Conservation (phyloP, 2,888 invertebrate genomes). For the Cheilosia vulpina region DNA sequence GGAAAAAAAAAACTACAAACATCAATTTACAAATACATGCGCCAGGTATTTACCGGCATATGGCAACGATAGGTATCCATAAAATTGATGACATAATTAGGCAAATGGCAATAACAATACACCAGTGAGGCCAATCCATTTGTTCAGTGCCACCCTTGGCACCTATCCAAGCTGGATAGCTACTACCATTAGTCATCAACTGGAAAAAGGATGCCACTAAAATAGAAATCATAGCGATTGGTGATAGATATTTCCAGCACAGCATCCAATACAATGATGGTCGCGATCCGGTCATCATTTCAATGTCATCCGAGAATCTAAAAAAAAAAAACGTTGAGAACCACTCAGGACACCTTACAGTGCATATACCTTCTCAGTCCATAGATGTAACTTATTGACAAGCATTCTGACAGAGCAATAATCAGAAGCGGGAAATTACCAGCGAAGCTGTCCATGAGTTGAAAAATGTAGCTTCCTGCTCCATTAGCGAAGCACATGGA, state of each 20-base stretch:
- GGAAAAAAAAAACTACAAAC: conserved; percentile 1
- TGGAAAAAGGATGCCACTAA: conserved; percentile 92
- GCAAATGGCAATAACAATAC: conserved; percentile 89
- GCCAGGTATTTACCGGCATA: conserved; percentile 87
- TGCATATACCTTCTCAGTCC: conserved; percentile 90
- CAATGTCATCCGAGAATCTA: conserved; percentile 96
- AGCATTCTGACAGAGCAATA: conserved; percentile 96
- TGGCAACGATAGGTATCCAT: conserved; percentile 94
- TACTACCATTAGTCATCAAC: conserved; percentile 91
- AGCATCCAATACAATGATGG: conserved; percentile 96
- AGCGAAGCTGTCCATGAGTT: conserved; percentile 96
- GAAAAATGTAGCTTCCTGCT: conserved; percentile 96
- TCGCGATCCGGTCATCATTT: conserved; percentile 95
- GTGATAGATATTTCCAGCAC: conserved; percentile 97
- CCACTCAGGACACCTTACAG: neutral
- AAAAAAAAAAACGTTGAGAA: neutral
- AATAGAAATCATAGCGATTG: conserved; percentile 94
- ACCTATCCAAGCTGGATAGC: conserved; percentile 93
- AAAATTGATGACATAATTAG: conserved; percentile 91
- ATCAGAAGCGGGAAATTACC: conserved; percentile 96
- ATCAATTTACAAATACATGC: neutral
- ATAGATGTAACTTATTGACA: conserved; percentile 97
- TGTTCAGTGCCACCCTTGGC: conserved; percentile 89
- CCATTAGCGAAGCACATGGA: conserved; percentile 97
- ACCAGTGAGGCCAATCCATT: conserved; percentile 95